phyloP scores from a whole-genome alignment of 2,797 vertebrate genomes.

The Pachyuromys duprasi region DNA sequence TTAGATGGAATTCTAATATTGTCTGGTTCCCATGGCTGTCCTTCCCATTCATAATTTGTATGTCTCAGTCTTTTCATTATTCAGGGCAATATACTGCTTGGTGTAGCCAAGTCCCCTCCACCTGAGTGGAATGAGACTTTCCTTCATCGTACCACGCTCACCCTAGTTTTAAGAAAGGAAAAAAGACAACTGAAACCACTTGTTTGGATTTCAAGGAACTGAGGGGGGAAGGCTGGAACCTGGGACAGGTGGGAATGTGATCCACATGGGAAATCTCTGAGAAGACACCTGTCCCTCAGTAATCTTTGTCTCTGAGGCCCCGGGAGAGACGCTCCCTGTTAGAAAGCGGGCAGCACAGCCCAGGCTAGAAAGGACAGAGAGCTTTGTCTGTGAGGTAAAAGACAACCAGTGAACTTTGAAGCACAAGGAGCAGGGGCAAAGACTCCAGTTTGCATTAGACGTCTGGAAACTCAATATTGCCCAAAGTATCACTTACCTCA shows the following conservation, averaged over 20 bases:
- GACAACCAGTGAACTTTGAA: slow-evolving; percentile 53
- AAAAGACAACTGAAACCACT: not conserved
- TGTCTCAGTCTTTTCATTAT: slow-evolving; percentile 32
- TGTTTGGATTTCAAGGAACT: slow-evolving; percentile 56
- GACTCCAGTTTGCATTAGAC: slow-evolving; percentile 41
- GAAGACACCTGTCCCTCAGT: slow-evolving; percentile 39
- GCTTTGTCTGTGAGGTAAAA: slow-evolving; percentile 41
- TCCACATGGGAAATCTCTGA: slow-evolving; percentile 69
- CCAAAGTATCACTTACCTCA: slow-evolving; percentile 46
- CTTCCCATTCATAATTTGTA: slow-evolving; percentile 16
- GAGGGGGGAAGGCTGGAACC: not conserved
- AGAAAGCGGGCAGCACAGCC: not conserved
- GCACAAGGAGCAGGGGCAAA: not conserved
- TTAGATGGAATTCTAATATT: slow-evolving; percentile 35
- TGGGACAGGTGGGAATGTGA: slow-evolving; percentile 55
- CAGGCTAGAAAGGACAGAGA: not conserved
- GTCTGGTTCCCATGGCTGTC: not conserved
- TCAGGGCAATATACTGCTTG: slow-evolving; percentile 41
- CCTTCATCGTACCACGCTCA: not conserved
- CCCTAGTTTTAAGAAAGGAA: not conserved
- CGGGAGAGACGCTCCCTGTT: not conserved
- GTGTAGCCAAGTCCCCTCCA: slow-evolving; percentile 15
- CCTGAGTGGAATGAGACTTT: not conserved
- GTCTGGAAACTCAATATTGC: slow-evolving; percentile 72
- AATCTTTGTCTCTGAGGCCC: slow-evolving; percentile 60